Evolutionary conservation across 1,140 invertebrate species (phyloP), one percentile per base, ranked within the genome.

Genomic region (Lysiphlebus fabarum): DNA sequence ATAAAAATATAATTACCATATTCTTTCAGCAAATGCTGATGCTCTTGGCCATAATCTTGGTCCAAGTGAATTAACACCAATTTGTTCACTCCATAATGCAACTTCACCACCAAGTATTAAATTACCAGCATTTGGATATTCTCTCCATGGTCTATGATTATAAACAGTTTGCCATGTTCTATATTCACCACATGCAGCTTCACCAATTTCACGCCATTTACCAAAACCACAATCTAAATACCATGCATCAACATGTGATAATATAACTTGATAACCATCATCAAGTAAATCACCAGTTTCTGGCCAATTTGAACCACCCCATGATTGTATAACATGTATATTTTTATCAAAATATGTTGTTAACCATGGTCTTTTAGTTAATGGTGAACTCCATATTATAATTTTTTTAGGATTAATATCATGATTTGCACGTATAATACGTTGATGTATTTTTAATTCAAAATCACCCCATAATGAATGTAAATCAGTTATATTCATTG

Each of bases 211-310:
- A 7, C 90, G 77, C 90, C 90, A 92, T 44, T 84, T 86, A 1
- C 89, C 89, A 68, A 90, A 91, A 0, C 90, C 90, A 66, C 91
- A 92, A 67, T 92, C 90, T 54, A 93, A 80, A 75, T 92, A 92
- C 90, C 89, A 92, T 1, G 89, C 88, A 69, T 93, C 90, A 36
- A 91, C 89, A 69, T 92, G 90, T 0, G 90, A 92, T 38, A 91
- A 74, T 36, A 93, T 87, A n/a, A 91, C 82, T 14, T 87, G 83
- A 71, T 87, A 91, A 1, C 88, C 89, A 54, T 87, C 85, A 56
- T 86, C 83, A 6, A 91, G 68, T 0, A 92, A 76, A 51, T 89
- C 88, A 0, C 83, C 81, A 5, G 90, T 91, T 65, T 90, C 85
- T 0, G 85, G 81, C 87, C 90, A 91, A 4, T 83, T 84, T 61